These are phyloP conservation scores for Myocastor coypus DNA, from an alignment of 2,113 vertebrate genomes.

Conservation along the genomic window DNA sequence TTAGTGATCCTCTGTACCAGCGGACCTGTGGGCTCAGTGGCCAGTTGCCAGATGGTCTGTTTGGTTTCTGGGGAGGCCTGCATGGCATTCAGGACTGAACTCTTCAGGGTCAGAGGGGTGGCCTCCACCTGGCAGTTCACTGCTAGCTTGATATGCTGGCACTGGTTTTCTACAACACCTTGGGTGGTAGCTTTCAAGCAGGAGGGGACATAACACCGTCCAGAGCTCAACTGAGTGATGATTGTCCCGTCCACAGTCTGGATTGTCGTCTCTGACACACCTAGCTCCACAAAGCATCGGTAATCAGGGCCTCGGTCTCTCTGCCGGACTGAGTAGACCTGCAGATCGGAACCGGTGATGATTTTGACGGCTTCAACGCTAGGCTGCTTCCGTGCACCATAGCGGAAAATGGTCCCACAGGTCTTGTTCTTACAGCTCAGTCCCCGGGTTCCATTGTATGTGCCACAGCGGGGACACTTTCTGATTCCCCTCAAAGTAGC, in stretches of 20 bases:
- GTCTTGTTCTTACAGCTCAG: conserved; percentile 97
- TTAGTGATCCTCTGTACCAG: conserved; percentile 94
- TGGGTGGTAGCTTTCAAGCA: conserved; percentile 86
- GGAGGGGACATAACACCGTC: conserved; percentile 91
- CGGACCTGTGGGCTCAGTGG: conserved; percentile 91
- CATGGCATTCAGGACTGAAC: conserved; percentile 88
- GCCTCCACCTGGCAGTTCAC: conserved; percentile 89
- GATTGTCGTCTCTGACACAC: conserved; percentile 90
- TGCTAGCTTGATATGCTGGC: conserved; percentile 93
- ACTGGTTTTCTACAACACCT: conserved; percentile 88
- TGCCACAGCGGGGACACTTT: conserved; percentile 94
- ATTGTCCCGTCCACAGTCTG: conserved; percentile 90
- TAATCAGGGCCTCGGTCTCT: conserved; percentile 88
- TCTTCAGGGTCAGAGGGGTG: conserved; percentile 92
- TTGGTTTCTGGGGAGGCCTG: conserved; percentile 92
- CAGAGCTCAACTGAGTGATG: conserved; percentile 91
- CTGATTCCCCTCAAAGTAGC: conserved; percentile 94
- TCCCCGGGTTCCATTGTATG: conserved; percentile 95
- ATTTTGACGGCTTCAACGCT: conserved; percentile 90
- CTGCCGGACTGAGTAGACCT: conserved; percentile 93
- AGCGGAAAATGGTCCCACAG: conserved; percentile 92
- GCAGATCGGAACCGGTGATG: conserved; percentile 87
- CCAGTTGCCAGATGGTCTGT: conserved; percentile 93
- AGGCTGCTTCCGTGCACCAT: conserved; percentile 84
- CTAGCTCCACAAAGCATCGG: conserved; percentile 93